Base-by-base conservation (phyloP, 30 jellyfish, hydroid and myxozoan genomes). In the Haliclystus octoradiatus region DNA sequence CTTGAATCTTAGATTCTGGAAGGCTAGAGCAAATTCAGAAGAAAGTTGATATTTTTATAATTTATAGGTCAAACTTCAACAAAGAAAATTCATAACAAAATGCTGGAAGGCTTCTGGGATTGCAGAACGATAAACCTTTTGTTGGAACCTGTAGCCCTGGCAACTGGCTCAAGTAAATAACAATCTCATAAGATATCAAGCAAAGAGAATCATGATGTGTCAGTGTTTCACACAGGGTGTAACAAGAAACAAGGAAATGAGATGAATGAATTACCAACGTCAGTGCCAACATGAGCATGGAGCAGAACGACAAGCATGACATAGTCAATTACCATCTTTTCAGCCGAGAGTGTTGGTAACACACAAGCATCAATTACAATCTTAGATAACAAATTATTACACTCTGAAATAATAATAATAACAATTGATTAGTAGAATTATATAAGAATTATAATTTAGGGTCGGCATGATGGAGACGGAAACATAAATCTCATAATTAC, bases 281-380 rank as follows among this genome's bases (percentile, higher is more conserved):
- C 94, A 52, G 67, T 65, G 26, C 91, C 85, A 49, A 79, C 49
- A 30, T 49, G 40, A 15, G 80, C 64, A 65, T 86, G 94, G 40
- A 78, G 69, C 19, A 79, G 71, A 12, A 85, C 94, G 60, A 86
- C 78, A 0, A 86, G 73, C 83, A 74, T 69, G 78, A 76, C 65
- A 65, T 78, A 94, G 34, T 86, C 94, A 78, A 86, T 74, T 26
- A 86, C 70, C 81, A 86, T 51, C 69, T 68, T 74, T 13, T 79
- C 81, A 49, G 94, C 92, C 94, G 70, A 69, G 47, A 63, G 82
- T 2, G 84, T 66, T 0, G 81, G 84, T 71, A 73, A 68, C 49
- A 86, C 78, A 47, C 94, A 80, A 19, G 96, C 86, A 47, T 79
- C 92, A 53, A 62, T 70, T 13, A 86, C 29, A 66, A 79, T 71